Evolutionary conservation across 2,113 vertebrate species (phyloP).

Genomic region (Embiotoca jacksoni): DNA sequence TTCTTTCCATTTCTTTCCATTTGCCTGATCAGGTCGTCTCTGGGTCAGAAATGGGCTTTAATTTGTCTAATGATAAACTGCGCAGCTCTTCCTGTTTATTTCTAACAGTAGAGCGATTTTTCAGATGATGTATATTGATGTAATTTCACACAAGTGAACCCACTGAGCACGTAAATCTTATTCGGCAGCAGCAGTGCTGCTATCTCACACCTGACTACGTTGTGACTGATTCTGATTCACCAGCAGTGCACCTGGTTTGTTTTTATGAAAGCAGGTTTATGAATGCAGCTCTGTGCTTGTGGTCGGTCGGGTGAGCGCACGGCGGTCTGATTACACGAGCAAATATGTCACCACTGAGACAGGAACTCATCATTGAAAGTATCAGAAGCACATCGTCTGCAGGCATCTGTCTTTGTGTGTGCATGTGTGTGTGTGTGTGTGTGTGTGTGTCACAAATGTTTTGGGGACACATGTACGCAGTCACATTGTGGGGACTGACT

Average conservation of each 20-base stretch:
- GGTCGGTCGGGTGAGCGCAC: conserved; percentile 2
- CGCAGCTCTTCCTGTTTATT: too few relatives aligned
- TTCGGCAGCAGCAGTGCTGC: neutral
- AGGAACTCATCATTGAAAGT: conserved; percentile 37
- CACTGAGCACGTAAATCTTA: conserved; percentile 4
- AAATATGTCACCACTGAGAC: conserved; percentile 41
- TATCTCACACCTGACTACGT: conserved; percentile 43
- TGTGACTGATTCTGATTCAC: conserved; percentile 52
- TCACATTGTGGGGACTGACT: neutral
- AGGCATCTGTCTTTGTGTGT: conserved; percentile 3
- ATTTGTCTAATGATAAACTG: neutral
- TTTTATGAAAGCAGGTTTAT: conserved; percentile 47
- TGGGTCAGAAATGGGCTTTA: neutral
- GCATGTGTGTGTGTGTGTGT: too few relatives aligned
- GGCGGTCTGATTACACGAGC: conserved; percentile 46
- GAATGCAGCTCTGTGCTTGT: conserved; percentile 45
- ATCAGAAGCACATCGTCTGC: conserved; percentile 16
- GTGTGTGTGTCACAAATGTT: neutral
- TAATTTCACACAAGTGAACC: neutral
- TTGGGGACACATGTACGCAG: too few relatives aligned
- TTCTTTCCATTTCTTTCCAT: neutral
- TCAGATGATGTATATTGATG: neutral
- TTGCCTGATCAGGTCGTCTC: neutral
- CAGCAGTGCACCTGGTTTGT: conserved; percentile 56
- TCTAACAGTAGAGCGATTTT: too few relatives aligned